A percentile compares a stretch with the other conserved stretches of the same genome.
These are phyloP conservation scores for Arctopsyche grandis DNA, from an alignment of 1,140 invertebrate genomes.

Conservation along the genomic window DNA sequence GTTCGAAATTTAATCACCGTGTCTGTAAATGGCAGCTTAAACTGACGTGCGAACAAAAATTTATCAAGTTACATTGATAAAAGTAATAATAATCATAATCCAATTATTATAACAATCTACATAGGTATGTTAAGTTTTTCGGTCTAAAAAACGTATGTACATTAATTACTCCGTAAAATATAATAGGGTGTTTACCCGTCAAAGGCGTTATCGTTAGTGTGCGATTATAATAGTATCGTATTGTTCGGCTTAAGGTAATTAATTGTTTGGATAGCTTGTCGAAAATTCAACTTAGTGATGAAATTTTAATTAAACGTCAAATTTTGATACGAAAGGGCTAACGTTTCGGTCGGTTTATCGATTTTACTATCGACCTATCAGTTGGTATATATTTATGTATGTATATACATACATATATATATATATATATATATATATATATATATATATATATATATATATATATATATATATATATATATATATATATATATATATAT, in stretches of 20 bases:
- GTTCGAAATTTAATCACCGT: too few species aligned
- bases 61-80: too few species aligned
- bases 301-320: conserved; percentile 11
- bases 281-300: background rate
- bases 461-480: too few species aligned
- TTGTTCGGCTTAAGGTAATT: background rate
- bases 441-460: background rate
- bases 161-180: background rate
- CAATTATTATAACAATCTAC: too few species aligned
- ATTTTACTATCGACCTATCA: too few species aligned
- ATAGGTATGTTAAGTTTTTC: background rate
- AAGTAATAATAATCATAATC: too few species aligned
- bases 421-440: background rate
- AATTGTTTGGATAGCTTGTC: background rate
- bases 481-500: too few species aligned
- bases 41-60: too few species aligned
- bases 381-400: background rate
- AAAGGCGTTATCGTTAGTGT: too few species aligned
- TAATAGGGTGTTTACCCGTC: background rate
- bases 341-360: too few species aligned
- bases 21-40: too few species aligned
- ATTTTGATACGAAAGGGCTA: background rate
- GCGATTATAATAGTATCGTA: background rate
- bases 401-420: background rate
- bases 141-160: background rate